A percentile compares a stretch with the other conserved stretches of the same genome.
These are phyloP conservation scores for Neosilurus mollespiculum DNA, from an alignment of 2,797 vertebrate species.

Conservation along the genomic window DNA sequence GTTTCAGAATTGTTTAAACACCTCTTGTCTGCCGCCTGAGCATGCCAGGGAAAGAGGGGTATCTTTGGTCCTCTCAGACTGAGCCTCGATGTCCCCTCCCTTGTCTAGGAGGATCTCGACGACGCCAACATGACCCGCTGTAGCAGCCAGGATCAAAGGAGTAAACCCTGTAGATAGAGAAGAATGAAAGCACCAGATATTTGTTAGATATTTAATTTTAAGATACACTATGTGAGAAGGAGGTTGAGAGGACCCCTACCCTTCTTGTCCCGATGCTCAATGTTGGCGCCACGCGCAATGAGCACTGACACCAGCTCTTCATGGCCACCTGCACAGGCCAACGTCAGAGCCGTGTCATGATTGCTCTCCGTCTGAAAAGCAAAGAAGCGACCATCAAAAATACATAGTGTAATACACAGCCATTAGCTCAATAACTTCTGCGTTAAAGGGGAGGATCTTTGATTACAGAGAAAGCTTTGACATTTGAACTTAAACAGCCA, in stretches of 20 bases:
- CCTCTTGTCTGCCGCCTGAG: conserved; percentile 97
- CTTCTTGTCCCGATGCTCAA: conserved; percentile 98
- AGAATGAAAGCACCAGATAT: not conserved
- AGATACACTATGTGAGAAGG: not conserved
- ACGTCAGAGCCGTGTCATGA: conserved; percentile 97
- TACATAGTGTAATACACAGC: not conserved
- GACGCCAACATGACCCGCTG: conserved; percentile 97
- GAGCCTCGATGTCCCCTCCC: conserved; percentile 97
- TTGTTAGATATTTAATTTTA: not conserved
- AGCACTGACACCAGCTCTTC: conserved; percentile 98
- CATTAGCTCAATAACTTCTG: not conserved
- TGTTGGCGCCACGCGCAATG: conserved; percentile 94
- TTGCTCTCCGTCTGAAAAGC: conserved; percentile 91
- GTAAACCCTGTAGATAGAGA: conserved; percentile 83
- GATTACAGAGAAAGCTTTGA: too few species aligned
- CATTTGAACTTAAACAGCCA: too few species aligned
- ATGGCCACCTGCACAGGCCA: conserved; percentile 95
- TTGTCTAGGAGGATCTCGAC: conserved; percentile 98
- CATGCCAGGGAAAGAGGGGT: conserved; percentile 96
- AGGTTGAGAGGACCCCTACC: conserved; percentile 68
- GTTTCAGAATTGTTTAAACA: conserved; percentile 55
- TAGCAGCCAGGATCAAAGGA: conserved; percentile 95
- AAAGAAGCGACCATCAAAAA: not conserved
- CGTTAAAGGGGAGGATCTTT: too few species aligned
- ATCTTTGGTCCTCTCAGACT: conserved; percentile 99